Evolutionary conservation across 2,888 invertebrate genomes (phyloP).

Genomic region (Acanthoscelides obtectus): DNA sequence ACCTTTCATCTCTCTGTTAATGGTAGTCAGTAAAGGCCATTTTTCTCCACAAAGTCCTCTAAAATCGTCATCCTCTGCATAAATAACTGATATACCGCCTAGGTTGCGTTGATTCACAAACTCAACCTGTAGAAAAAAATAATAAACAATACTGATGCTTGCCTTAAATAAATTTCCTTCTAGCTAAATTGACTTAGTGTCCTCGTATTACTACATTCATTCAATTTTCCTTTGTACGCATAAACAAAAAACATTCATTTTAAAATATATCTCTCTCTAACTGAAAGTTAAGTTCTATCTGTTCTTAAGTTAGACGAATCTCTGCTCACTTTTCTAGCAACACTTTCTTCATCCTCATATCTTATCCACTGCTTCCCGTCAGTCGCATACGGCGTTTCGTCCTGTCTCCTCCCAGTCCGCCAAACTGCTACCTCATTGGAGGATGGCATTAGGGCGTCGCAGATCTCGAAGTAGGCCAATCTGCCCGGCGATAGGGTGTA

Average conservation of each 20-base stretch:
- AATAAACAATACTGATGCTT: too few relatives aligned
- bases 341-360: slow-evolving; percentile 66
- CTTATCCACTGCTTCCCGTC: slow-evolving; percentile 77
- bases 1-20: slow-evolving; percentile 55
- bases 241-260: too few relatives aligned
- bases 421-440: slow-evolving; percentile 36
- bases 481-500: slow-evolving; percentile 66
- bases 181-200: too few relatives aligned
- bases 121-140: slow-evolving; percentile 52
- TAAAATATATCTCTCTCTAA: slow-evolving; percentile 4
- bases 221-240: too few relatives aligned
- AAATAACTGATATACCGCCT: slow-evolving; percentile 68
- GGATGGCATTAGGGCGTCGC: slow-evolving; percentile 36
- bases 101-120: slow-evolving; percentile 59
- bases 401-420: slow-evolving; percentile 37
- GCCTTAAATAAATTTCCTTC: too few relatives aligned
- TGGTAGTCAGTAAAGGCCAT: slow-evolving; percentile 64
- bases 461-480: slow-evolving; percentile 70
- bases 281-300: slow-evolving; percentile 1
- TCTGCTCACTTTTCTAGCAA: slow-evolving; percentile 57
- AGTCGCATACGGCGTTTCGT: slow-evolving; percentile 59
- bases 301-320: neutral
- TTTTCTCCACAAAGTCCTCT: slow-evolving; percentile 69
- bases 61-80: slow-evolving; percentile 75
- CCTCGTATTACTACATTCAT: too few relatives aligned